Evolutionary conservation across 2,888 invertebrate genomes (phyloP), one percentile per base, ranked within the genome.

Genomic region (Vannuccia rotundouncinata): DNA sequence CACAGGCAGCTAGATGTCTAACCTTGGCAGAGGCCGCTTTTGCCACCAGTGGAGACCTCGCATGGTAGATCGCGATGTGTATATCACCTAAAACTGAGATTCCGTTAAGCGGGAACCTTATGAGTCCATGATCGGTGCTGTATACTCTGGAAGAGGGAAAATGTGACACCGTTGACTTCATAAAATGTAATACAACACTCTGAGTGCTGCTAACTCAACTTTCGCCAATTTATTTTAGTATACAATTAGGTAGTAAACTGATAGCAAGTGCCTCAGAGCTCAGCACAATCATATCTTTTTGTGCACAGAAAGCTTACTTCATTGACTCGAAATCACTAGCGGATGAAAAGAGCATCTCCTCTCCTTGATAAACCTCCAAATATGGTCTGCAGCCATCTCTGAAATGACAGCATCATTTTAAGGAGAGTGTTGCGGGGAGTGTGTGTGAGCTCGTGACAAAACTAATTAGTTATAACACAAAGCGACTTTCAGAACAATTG

Each of bases 311-410:
- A 28, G 74, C 31, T 75, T 82, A 88, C 89, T 92, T 92, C 91
- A 97, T 92, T 85, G 92, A 91, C 83, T 96, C 95, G 86, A 95
- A 96, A 82, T 95, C 95, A 85, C 93, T 93, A 81, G 93, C 90
- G 0, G 95, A 95, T 0, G 93, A 92, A 83, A 92, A 89, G 60
- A 94, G 89, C 84, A 93, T 90, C 79, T 88, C 86, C 83, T 93
- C 91, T 85, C 94, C 95, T 85, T 93, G 93, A 88, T 92, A 95
- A 29, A 97, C 91, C 88, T 97, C 96, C 79, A 95, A 91, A 87
- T 93, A 95, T 1, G 96, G 95, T 82, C 96, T 91, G 86, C 95
- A 95, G 0, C 96, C 96, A 88, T 95, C 95, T 83, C 93, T 92
- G 83, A 27, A 82, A 86, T n/a, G n/a, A n/a, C n/a, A n/a, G n/a